Conservation (phyloP, 2,888 invertebrate genomes). For the Augiades crinisus region DNA sequence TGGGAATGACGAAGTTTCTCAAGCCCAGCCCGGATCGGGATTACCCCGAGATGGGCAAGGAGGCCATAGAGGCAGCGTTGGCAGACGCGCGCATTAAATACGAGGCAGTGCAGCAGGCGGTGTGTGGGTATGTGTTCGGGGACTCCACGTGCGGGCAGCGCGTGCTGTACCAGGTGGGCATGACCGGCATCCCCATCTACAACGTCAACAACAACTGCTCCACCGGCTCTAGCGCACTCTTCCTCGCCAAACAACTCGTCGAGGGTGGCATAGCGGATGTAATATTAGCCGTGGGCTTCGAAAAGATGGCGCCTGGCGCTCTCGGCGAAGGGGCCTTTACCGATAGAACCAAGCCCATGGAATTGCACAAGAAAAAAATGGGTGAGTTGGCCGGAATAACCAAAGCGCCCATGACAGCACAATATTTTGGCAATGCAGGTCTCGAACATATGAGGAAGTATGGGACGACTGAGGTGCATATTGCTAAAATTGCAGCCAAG, state of each 20-base stretch:
- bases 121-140: conserved; percentile 96
- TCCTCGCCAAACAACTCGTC: conserved; percentile 95
- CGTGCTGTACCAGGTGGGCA: conserved; percentile 95
- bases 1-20: conserved; percentile 99
- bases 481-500: conserved; percentile 98
- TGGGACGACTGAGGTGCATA: conserved; percentile 95
- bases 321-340: conserved; percentile 86
- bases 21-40: conserved; percentile 95
- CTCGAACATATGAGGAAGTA: conserved; percentile 98
- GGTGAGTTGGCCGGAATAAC: conserved; percentile 85
- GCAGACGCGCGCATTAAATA: conserved; percentile 90
- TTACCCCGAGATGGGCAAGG: conserved; percentile 97
- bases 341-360: conserved; percentile 94
- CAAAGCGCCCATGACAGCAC: conserved; percentile 92
- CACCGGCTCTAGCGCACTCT: conserved; percentile 96
- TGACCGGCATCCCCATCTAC: conserved; percentile 98
- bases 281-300: conserved; percentile 96
- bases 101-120: conserved; percentile 91
- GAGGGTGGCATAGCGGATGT: conserved; percentile 94
- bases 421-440: conserved; percentile 98
- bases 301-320: conserved; percentile 98
- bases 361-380: conserved; percentile 93
- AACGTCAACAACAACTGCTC: conserved; percentile 99
- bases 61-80: conserved; percentile 94
- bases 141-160: conserved; percentile 98